Evolutionary conservation across 2,888 invertebrate species (phyloP), one percentile per base, ranked within the genome.

Genomic region (Ichneumoninae sp.): DNA sequence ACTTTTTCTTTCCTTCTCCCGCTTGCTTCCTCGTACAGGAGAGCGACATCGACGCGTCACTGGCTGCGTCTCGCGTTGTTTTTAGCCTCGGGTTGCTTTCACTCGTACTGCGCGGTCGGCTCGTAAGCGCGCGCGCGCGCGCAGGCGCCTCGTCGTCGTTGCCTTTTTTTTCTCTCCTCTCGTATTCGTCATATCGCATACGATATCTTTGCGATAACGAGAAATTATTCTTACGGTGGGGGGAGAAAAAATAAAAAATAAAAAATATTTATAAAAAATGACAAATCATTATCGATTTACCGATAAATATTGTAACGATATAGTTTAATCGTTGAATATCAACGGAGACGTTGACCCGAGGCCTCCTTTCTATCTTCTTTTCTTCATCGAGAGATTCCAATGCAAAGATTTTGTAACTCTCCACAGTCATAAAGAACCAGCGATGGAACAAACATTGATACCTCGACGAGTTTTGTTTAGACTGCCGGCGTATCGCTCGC

Each of bases 71-170:
- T 57, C 79, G 79, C 83, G 79, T 79, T 83, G 83, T 83, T 83
- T 83, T 83, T 83, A 83, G 83, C 83, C 79, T 83, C 83, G 70
- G 83, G 74, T 83, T 83, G 83, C 83, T 83, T 83, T 83, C 83
- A 83, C 83, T 83, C 83, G 83, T 79, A 75, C 74, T 60, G 26
- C 44, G 57, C 57, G 57, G 10, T 22, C 26, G 22, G 57, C 8
- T 57, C 57, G 57, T 57, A 26, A 22, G 57, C 26, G 52, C 19
- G 57, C 16, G 44, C 44, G 44, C 44, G 44, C 44, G 13, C 44
- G 44, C 44, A 47, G 44, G 44, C 57, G 26, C 57, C 57, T 70
- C 33, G 54, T 73, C 36, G 33, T 33, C 16, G 54, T 36, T 30
- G 57, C 44, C 36, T 73, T 60, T 60, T 60, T 54, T 22, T 54